phyloP scores from a whole-genome alignment of 2,888 invertebrate species.

The Noctua janthina region DNA sequence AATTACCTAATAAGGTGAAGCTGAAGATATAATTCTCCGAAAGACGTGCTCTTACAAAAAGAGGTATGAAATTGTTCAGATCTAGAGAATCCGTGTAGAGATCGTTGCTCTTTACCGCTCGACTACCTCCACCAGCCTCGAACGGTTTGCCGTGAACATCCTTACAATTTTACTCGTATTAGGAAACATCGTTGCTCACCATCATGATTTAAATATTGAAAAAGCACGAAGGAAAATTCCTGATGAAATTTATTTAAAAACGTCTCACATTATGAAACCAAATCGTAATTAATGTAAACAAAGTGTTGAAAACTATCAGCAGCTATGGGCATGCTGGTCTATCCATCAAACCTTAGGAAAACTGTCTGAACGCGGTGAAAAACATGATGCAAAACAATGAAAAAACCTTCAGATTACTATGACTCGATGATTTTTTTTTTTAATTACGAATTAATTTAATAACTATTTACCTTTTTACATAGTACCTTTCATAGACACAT shows the following conservation, averaged over 20 bases:
- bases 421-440: not conserved
- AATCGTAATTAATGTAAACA: not conserved
- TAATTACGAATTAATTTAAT: not conserved
- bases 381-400: not conserved
- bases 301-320: not conserved
- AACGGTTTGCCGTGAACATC: constrained; percentile 25
- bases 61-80: constrained; percentile 40
- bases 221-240: not conserved
- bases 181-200: not conserved
- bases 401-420: not conserved
- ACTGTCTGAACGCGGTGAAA: not conserved
- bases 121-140: constrained; percentile 48
- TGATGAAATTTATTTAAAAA: not conserved
- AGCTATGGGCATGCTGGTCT: not conserved
- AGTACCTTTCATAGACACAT: not conserved
- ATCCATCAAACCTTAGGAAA: too few species aligned
- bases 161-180: constrained; percentile 26
- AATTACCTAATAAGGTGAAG: constrained; percentile 11
- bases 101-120: constrained; percentile 59
- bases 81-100: constrained; percentile 50
- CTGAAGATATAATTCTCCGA: not conserved
- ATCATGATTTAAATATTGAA: not conserved
- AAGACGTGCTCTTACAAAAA: constrained; percentile 26
- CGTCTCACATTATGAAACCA: not conserved
- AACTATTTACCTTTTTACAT: not conserved